Evolutionary conservation across 2,797 vertebrate species (phyloP), one percentile per base, ranked within the genome.

Genomic region (Myotis vivesi): DNA sequence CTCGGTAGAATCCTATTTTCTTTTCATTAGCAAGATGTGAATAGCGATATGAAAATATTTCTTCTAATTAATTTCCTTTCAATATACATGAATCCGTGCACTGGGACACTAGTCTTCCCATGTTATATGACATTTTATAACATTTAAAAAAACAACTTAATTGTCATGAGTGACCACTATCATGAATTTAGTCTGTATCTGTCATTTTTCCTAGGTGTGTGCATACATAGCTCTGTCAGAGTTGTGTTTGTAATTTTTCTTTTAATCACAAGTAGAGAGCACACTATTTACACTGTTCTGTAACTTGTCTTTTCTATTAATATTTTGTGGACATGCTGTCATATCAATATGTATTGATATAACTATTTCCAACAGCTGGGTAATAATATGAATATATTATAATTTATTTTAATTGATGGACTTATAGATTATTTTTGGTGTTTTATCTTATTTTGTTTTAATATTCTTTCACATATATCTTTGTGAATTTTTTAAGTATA

Each of bases 401-500:
- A 33, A 57, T 77, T 91, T 92, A 79, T 82, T 92, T 84, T 69
- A 89, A 71, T 89, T 46, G 49, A 46, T 53, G 33, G 64, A 49
- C 71, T 89, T 86, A 0, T 86, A 79, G 64, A 68, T 86, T 87
- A 79, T 73, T 87, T 94, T 95, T 72, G 72, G 44, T 20, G 59
- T 91, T 81, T 82, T 69, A 36, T 73, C 17, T 69, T 57, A 38
- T 79, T 57, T 89, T 82, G 3, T 69, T 64, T 92, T 51, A 91
- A 16, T 57, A 36, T 79, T 72, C 57, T 83, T 87, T 86, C 38
- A 84, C 19, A 36, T 89, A 20, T 92, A 25, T 36, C 46, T 87
- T 88, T 4, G 4, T 89, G 66, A 76, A 76, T 87, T 96, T 95
- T 89, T 72, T 11, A 71, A 84, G 38, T 28, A 3, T 41, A 11